phyloP scores from a whole-genome alignment of 2,113 vertebrate genomes.

The Chascanopsetta lugubris region DNA sequence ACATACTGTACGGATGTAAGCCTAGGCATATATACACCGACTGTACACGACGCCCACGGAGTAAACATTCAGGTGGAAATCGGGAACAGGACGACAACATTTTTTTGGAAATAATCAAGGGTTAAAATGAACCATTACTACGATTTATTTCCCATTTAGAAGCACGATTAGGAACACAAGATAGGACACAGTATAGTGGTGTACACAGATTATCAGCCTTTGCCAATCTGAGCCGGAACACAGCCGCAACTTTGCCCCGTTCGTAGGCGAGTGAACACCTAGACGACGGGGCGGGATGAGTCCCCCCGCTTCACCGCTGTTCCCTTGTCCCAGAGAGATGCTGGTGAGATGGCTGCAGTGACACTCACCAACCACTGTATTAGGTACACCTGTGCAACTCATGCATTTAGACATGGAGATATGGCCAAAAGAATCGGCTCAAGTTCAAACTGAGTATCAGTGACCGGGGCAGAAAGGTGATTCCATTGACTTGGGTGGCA shows the following conservation, averaged over 20 bases:
- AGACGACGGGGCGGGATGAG: not conserved
- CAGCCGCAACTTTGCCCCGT: slow-evolving; percentile 14
- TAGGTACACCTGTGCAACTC: too few species aligned
- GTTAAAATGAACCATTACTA: slow-evolving; percentile 39
- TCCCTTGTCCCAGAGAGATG: slow-evolving; percentile 47
- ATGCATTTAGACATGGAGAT: too few species aligned
- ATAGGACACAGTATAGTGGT: slow-evolving; percentile 67
- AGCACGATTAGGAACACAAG: slow-evolving; percentile 71
- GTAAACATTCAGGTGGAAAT: slow-evolving; percentile 77
- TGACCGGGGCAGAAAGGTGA: too few species aligned
- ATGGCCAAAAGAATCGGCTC: too few species aligned
- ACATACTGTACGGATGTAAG: slow-evolving; percentile 67
- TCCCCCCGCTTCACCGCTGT: too few species aligned
- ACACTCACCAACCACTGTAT: too few species aligned
- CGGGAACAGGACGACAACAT: slow-evolving; percentile 59
- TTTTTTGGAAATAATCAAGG: slow-evolving; percentile 58
- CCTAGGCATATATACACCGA: slow-evolving; percentile 64
- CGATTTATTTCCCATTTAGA: slow-evolving; percentile 66
- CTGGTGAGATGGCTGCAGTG: slow-evolving; percentile 55
- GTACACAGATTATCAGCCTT: slow-evolving; percentile 60
- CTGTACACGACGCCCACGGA: slow-evolving; percentile 74
- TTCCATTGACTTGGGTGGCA: too few species aligned
- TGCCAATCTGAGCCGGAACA: slow-evolving; percentile 32
- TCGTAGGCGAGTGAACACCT: slow-evolving; percentile 20
- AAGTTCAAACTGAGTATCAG: too few species aligned